A percentile compares a stretch with the other conserved stretches of the same genome.
Evolutionary conservation across 2,888 invertebrate species (phyloP).

Genomic region (Adelognathus sp.): DNA sequence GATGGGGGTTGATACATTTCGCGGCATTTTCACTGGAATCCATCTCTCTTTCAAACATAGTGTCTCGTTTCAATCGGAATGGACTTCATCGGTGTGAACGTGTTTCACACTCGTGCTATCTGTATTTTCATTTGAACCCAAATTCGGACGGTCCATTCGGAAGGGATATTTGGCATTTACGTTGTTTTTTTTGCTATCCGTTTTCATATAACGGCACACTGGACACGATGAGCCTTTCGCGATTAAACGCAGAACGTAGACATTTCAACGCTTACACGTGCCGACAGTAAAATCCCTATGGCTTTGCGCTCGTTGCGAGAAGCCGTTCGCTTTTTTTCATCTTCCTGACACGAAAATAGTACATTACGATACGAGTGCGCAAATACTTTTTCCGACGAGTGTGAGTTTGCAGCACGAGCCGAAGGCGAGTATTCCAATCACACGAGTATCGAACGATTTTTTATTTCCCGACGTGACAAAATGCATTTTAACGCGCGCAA

Average conservation of each 20-base stretch:
- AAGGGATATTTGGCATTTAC: background rate
- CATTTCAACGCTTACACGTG: background rate
- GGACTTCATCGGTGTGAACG: background rate
- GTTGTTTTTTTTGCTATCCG: background rate
- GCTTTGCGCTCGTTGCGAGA: background rate
- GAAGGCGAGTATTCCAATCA: too few relatives aligned
- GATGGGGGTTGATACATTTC: background rate
- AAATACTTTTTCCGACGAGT: background rate
- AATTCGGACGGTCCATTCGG: background rate
- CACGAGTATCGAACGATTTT: too few relatives aligned
- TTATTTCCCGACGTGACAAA: too few relatives aligned
- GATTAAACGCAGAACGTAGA: background rate
- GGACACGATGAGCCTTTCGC: background rate
- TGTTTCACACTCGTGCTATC: background rate
- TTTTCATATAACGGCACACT: background rate
- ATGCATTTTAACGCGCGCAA: too few relatives aligned
- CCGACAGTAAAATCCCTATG: background rate
- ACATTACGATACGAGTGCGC: too few relatives aligned
- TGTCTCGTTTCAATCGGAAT: background rate
- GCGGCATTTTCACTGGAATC: background rate
- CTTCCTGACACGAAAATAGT: background rate
- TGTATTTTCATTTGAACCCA: background rate
- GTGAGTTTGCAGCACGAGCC: too few relatives aligned
- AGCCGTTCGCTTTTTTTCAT: background rate
- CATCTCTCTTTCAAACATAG: background rate